Conservation (phyloP, 1,140 invertebrate species). For the Bicyclus anynana region DNA sequence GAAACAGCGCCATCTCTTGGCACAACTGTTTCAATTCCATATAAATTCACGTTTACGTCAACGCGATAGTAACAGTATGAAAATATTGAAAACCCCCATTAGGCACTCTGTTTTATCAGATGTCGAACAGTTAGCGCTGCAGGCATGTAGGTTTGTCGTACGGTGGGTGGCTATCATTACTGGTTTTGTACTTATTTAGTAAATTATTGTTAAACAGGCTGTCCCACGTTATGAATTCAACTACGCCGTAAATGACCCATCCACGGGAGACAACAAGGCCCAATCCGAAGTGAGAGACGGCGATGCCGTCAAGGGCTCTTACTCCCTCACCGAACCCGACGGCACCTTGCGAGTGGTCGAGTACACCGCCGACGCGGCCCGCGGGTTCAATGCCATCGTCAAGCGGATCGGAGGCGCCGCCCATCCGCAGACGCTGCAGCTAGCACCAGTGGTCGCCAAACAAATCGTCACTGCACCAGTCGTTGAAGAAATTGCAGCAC, state of each 20-base stretch:
- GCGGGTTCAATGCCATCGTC: conserved; percentile 74
- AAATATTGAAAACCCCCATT: no score
- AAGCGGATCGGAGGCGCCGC: conserved; percentile 72
- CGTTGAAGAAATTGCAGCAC: conserved; percentile 5
- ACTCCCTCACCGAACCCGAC: conserved; percentile 79
- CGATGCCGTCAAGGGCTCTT: conserved; percentile 76
- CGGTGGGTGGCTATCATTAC: no score
- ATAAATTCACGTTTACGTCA: no score
- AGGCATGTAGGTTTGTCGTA: no score
- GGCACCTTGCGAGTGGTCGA: conserved; percentile 78
- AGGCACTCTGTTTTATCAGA: no score
- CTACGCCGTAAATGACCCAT: conserved; percentile 80
- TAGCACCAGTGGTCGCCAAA: conserved; percentile 23
- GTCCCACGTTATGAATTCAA: conserved; percentile 78
- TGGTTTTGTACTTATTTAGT: neutral
- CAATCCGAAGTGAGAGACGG: conserved; percentile 80
- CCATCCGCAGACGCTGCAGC: conserved; percentile 47
- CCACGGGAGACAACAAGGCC: conserved; percentile 81
- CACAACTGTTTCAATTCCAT: no score
- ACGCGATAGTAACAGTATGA: no score
- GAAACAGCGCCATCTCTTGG: no score
- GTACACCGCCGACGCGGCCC: conserved; percentile 77
- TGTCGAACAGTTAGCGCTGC: no score
- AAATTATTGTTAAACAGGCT: conserved; percentile 30
- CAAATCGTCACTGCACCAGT: conserved; percentile 25